Base-by-base conservation (phyloP, 2,113 vertebrate genomes). In the Microtus richardsoni region DNA sequence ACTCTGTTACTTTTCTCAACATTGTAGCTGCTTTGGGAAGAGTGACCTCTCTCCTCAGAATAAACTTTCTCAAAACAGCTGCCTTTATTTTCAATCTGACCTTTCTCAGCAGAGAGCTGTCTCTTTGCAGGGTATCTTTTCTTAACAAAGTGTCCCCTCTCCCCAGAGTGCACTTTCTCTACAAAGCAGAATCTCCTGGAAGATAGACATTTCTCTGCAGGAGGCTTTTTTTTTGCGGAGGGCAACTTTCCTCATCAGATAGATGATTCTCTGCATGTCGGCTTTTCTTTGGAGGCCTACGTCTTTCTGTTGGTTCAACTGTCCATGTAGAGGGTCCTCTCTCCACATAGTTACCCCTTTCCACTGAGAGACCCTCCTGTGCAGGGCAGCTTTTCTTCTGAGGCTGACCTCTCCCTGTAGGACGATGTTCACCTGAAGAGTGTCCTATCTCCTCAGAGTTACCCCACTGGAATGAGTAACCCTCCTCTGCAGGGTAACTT, bases 241-340 rank as follows among this genome's bases (percentile, higher is more conserved):
- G 54, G 54, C 54, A 58, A 58, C 54, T 58, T 58, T 58, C 17
- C 54, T 58, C 0, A 5, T 17, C 54, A 58, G 54, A 58, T 58
- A 58, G 54, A 58, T 58, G 54, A 19, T 19, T 82, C 21, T 82
- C 78, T 58, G 52, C 78, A n/a, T 6, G 21, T 5, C 6, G 11
- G 21, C 78, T 82, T 82, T 82, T 58, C 11, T 82, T 82, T 7
- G 0, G 21, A 58, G 33, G 5, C 36, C 11, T 2, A 58, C 11
- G 5, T 58, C 36, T 82, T 5, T 3, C 11, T n/a, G 5, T 7
- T 3, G n/a, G 10, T 21, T 5, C 2, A 17, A 19, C 17, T 19
- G 16, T 58, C 54, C 17, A 58, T 19, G 54, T 58, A 58, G 54
- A 19, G 5, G 54, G 16, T 17, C 54, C 54, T 58, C 17, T 19